phyloP scores from a whole-genome alignment of 1,140 invertebrate genomes.

The Aphis gossypii region DNA sequence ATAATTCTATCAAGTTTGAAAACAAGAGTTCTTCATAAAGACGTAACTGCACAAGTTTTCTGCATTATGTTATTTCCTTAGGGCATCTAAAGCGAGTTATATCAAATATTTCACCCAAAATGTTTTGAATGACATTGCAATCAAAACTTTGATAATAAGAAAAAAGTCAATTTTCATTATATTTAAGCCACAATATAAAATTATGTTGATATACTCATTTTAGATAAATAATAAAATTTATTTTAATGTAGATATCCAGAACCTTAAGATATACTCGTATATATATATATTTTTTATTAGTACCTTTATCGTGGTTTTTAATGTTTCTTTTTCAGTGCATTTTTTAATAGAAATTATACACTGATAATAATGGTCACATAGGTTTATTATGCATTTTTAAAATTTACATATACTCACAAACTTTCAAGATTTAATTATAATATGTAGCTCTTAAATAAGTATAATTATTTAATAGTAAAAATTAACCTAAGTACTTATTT shows the following conservation, averaged over 20 bases:
- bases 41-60: slow-evolving; percentile 32
- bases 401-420: background rate
- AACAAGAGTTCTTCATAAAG: slow-evolving; percentile 14
- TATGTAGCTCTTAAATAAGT: too few species aligned
- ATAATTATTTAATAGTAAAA: background rate
- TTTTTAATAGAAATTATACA: background rate
- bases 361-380: background rate
- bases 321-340: background rate
- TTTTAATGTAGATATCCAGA: background rate
- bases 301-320: background rate
- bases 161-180: slow-evolving; percentile 17
- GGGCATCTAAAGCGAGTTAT: background rate
- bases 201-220: background rate
- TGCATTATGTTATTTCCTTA: background rate
- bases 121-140: slow-evolving; percentile 34
- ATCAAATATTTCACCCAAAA: slow-evolving; percentile 24
- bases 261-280: background rate
- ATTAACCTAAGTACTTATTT: background rate
- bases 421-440: too few species aligned
- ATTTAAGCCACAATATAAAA: background rate
- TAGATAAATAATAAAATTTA: background rate
- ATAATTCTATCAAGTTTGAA: slow-evolving; percentile 21
- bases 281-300: background rate
- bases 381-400: background rate
- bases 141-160: slow-evolving; percentile 30